Evolutionary conservation across 2,888 invertebrate genomes (phyloP).

Genomic region (Odontothrips loti): DNA sequence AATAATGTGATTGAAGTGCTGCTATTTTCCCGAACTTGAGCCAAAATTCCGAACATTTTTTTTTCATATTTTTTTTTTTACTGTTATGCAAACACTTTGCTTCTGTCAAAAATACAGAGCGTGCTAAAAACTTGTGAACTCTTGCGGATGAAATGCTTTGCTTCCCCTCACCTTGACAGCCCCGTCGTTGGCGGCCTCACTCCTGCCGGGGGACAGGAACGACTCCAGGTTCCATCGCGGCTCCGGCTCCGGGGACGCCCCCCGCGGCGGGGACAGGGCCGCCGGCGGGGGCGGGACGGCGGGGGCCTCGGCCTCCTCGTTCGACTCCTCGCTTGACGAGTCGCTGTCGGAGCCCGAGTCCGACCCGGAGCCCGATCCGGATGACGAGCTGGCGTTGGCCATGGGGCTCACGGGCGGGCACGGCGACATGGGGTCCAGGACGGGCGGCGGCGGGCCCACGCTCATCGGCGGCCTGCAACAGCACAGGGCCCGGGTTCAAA

Average conservation of each 20-base stretch:
- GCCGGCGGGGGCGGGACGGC: slow-evolving; percentile 29
- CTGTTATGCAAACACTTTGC: too few relatives aligned
- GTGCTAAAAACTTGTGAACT: too few relatives aligned
- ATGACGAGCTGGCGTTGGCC: neutral
- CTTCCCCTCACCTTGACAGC: slow-evolving; percentile 48
- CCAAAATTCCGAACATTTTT: too few relatives aligned
- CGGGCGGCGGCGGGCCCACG: slow-evolving; percentile 30
- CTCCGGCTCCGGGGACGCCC: slow-evolving; percentile 44
- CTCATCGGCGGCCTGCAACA: neutral
- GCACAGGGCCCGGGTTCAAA: neutral
- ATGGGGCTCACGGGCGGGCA: neutral
- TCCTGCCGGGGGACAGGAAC: slow-evolving; percentile 45
- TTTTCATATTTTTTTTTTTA: too few relatives aligned
- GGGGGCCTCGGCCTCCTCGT: slow-evolving; percentile 47
- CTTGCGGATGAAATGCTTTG: too few relatives aligned
- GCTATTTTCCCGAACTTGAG: too few relatives aligned
- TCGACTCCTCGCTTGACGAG: slow-evolving; percentile 54
- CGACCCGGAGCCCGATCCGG: slow-evolving; percentile 35
- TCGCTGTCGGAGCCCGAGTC: slow-evolving; percentile 52
- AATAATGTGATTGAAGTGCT: too few relatives aligned
- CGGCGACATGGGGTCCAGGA: slow-evolving; percentile 8
- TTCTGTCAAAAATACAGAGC: too few relatives aligned
- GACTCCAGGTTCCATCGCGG: slow-evolving; percentile 40
- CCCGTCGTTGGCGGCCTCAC: slow-evolving; percentile 52
- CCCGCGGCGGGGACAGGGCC: slow-evolving; percentile 28